Evolutionary conservation across 2,113 vertebrate genomes (phyloP), one percentile per base, ranked within the genome.

Genomic region (pig (Sus scrofa)): DNA sequence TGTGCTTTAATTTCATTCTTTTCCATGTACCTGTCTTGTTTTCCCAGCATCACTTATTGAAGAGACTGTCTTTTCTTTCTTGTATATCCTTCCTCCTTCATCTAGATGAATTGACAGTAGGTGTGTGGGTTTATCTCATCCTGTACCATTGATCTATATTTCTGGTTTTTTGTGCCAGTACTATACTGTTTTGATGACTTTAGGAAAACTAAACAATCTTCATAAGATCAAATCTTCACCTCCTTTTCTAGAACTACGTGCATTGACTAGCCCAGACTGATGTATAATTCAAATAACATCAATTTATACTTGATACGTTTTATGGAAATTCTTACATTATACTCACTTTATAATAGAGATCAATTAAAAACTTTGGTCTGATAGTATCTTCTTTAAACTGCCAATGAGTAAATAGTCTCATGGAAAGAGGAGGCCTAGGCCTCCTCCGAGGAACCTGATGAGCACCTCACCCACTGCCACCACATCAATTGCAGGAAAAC

Each of bases 291-390:
- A 89, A 71, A 27, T 75, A 71, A n/a, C 65, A 88, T 13, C 73
- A 50, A 78, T 91, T 91, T 81, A 79, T 73, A 81, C 18, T 62
- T 85, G 6, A 58, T 70, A 77, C 1, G 19, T 18, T 62, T 81
- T 86, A 62, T 67, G 39, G 34, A 44, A 71, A 89, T 56, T 1
- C 92, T 94, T 92, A 10, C 58, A 85, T 79, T 88, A 73, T 94
- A n/a, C 37, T 91, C 20, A 70, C 34, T 87, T 93, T 91, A 95
- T 77, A 86, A 77, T 68, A 92, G 63, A 94, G 24, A 58, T 67
- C 70, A 73, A 30, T 81, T 85, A 79, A 67, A 74, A 67, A 74
- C 15, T 68, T 91, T 62, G 71, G 54, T 96, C 74, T 95, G 44
- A 27, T 77, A 74, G 32, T 91, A 52, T 44, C 67, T 90, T 92